Evolutionary conservation across 2,113 vertebrate genomes (phyloP), one percentile per base, ranked within the genome.

Genomic region (Vidua chalybeata): DNA sequence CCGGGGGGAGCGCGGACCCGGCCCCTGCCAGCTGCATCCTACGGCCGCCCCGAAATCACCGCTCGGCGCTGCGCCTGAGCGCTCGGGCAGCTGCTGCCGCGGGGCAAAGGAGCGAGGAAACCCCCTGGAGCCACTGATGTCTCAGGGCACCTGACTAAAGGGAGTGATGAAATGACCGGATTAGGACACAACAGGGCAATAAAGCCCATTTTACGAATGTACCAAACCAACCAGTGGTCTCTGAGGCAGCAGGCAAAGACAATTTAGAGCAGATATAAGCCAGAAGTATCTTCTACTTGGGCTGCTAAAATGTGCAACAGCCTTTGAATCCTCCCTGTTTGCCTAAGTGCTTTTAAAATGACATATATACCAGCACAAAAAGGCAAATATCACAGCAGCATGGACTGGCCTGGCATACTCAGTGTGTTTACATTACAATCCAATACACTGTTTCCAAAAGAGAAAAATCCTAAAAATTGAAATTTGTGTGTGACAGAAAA

Each of bases 1-100:
- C 0, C 0, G 13, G 35, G 27, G 27, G 41, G 31, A 17, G 9
- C 10, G 4, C 18, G 6, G 7, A 5, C 22, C 31, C 2, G 1
- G 15, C 49, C 16, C 13, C 43, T 2, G 64, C 55, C n/a, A 1
- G 23, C 12, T 7, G 51, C 49, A 49, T 2, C n/a, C 59, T n/a
- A 5, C 1, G 24, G 41, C 30, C 21, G 33, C 43, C 31, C 49
- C 20, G 37, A 10, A 21, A 56, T 41, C 49, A 22, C 41, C 51
- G 3, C 46, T 56, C 6, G 1, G 48, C 58, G 54, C 74, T 24
- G 56, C 67, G 7, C 49, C 35, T 20, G 23, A 13, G 28, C 7
- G 17, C 35, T 48, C 27, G 10, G 24, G 39, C 31, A 24, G 76
- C 37, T 37, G 14, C 58, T 59, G 43, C 31, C 24, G 13, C 17